Percentiles rank a stretch among this genome's conserved stretches.
Conservation (phyloP, 2,888 invertebrate species). For the Apoda limacodes region DNA sequence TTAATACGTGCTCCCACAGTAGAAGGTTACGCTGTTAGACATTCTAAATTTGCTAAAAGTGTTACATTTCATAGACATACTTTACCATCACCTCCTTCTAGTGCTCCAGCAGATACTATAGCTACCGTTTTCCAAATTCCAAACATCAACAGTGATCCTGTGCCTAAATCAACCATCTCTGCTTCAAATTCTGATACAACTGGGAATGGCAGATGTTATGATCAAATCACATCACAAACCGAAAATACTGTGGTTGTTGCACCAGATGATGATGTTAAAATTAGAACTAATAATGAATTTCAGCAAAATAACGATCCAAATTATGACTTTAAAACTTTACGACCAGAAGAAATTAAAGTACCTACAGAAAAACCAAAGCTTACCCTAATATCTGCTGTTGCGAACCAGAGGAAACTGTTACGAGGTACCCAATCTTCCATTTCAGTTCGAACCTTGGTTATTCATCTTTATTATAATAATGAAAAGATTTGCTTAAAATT, state of each 20-base stretch:
- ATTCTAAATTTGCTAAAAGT: slow-evolving; percentile 89
- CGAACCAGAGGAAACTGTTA: slow-evolving; percentile 70
- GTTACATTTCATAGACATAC: slow-evolving; percentile 90
- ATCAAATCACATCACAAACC: slow-evolving; percentile 8
- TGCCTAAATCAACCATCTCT: slow-evolving; percentile 22
- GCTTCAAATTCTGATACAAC: slow-evolving; percentile 23
- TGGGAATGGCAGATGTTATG: slow-evolving; percentile 27
- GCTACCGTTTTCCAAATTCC: slow-evolving; percentile 47
- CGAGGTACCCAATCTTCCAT: too few relatives aligned
- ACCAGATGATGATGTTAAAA: slow-evolving; percentile 33
- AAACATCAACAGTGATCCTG: slow-evolving; percentile 31
- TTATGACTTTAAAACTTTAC: slow-evolving; percentile 47
- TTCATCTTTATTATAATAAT: slow-evolving; percentile 2
- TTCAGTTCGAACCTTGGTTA: too few relatives aligned
- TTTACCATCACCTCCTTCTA: slow-evolving; percentile 81
- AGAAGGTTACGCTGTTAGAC: slow-evolving; percentile 89
- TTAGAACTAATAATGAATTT: slow-evolving; percentile 39
- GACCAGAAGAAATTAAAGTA: slow-evolving; percentile 65
- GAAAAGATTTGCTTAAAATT: slow-evolving; percentile 25
- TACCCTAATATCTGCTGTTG: slow-evolving; percentile 66
- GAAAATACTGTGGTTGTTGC: slow-evolving; percentile 20
- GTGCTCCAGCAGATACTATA: slow-evolving; percentile 46
- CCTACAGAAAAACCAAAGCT: slow-evolving; percentile 69
- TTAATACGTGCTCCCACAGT: slow-evolving; percentile 85
- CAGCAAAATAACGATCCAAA: slow-evolving; percentile 39